phyloP scores from a whole-genome alignment of 2,797 vertebrate species.

The Adelosebastes latens region DNA sequence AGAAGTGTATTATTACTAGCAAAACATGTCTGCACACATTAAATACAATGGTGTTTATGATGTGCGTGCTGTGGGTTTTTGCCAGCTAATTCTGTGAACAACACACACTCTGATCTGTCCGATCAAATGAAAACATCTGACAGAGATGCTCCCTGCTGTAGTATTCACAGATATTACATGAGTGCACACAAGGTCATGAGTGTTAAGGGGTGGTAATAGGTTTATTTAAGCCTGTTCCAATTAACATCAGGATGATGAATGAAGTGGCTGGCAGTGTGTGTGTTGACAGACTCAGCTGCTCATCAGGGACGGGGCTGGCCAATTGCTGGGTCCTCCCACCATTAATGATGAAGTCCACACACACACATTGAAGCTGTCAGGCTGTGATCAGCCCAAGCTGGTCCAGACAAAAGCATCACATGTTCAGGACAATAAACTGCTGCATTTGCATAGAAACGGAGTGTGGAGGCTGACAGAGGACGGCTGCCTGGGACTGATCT shows the following conservation, averaged over 20 bases:
- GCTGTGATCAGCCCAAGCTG: constrained; percentile 93
- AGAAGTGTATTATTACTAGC: not conserved
- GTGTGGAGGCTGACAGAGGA: constrained; percentile 86
- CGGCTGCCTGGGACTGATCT: constrained; percentile 19
- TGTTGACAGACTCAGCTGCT: constrained; percentile 46
- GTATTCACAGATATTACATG: not conserved
- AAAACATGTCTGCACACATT: not conserved
- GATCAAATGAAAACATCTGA: not conserved
- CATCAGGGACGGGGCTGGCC: not conserved
- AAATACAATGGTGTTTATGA: not conserved
- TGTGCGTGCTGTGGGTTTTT: not conserved
- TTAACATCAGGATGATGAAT: constrained; percentile 98
- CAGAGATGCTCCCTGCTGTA: not conserved
- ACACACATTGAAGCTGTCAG: constrained; percentile 90
- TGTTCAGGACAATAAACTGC: constrained; percentile 90
- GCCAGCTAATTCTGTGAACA: not conserved
- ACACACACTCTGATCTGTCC: not conserved
- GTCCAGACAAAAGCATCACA: constrained; percentile 91
- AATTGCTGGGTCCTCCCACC: constrained; percentile 24
- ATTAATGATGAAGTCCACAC: constrained; percentile 33
- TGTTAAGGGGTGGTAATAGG: constrained; percentile 89
- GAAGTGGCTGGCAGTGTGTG: constrained; percentile 64
- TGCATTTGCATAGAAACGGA: constrained; percentile 92
- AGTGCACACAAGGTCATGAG: constrained; percentile 77
- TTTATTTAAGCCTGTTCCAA: constrained; percentile 96